Evolutionary conservation across 1,140 invertebrate genomes (phyloP).

Genomic region (Hylyphantes graminicola): DNA sequence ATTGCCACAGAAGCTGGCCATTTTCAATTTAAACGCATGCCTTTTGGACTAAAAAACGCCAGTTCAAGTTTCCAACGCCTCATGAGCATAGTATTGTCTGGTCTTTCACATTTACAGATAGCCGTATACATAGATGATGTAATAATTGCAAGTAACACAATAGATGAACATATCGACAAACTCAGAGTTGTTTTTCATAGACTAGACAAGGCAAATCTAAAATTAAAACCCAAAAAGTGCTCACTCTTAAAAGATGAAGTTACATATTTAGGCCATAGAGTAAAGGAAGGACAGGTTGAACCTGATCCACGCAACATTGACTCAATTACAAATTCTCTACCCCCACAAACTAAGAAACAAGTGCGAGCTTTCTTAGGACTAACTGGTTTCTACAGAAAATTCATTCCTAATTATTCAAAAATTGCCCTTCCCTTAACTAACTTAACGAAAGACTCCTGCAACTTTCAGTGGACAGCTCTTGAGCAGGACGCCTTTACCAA

Average conservation of each 20-base stretch:
- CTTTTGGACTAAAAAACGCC: slow-evolving; percentile 56
- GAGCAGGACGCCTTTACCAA: neutral
- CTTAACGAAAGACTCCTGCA: slow-evolving; percentile 61
- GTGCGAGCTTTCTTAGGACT: slow-evolving; percentile 69
- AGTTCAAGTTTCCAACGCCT: slow-evolving; percentile 62
- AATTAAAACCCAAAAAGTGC: slow-evolving; percentile 61
- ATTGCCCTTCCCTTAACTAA: slow-evolving; percentile 65
- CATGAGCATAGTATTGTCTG: slow-evolving; percentile 58
- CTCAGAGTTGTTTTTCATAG: slow-evolving; percentile 32
- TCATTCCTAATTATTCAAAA: slow-evolving; percentile 67
- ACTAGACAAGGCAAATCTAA: slow-evolving; percentile 56
- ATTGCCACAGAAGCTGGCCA: slow-evolving; percentile 39
- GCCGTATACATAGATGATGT: slow-evolving; percentile 46
- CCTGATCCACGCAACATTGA: slow-evolving; percentile 67
- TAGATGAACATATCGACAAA: slow-evolving; percentile 48
- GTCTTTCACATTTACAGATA: neutral
- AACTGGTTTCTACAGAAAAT: slow-evolving; percentile 68
- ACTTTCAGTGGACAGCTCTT: neutral
- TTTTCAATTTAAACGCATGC: slow-evolving; percentile 59
- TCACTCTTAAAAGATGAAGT: slow-evolving; percentile 52
- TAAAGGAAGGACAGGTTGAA: slow-evolving; percentile 65
- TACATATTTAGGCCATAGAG: slow-evolving; percentile 63
- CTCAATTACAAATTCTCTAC: slow-evolving; percentile 65
- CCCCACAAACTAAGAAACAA: slow-evolving; percentile 66
- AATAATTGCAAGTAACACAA: slow-evolving; percentile 54